Evolutionary conservation across 2,113 vertebrate species (phyloP), one percentile per base, ranked within the genome.

Genomic region (Burhinus bistriatus): DNA sequence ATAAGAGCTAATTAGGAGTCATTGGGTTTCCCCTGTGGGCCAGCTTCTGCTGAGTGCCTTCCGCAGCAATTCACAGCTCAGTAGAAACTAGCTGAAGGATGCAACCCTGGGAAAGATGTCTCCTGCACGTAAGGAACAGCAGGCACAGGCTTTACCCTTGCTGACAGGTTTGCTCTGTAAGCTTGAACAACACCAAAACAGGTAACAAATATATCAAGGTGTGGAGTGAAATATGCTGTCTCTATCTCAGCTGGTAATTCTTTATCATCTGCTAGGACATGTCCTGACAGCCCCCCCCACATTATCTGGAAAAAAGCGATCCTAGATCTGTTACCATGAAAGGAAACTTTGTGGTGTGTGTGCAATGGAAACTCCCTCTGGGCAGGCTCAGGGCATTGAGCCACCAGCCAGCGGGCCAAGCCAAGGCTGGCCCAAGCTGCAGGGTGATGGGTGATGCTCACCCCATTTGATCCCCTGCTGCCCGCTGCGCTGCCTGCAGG

Each of bases 1-100:
- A 76, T 87, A 61, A 71, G 23, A 85, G 93, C 82, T 94, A 90
- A 97, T 97, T 96, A 93, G 92, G 62, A 96, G 84, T 82, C 81
- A 59, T 6, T 23, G 27, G 4, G 1, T 70, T 90, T 91, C 40
- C 88, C 95, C 95, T 27, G 52, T 91, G 84, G 95, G 95, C 57
- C 87, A 75, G 76, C 45, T 95, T 80, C 88, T 92, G 44, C 57
- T 0, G 1, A 47, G 58, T 12, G 69, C 84, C 13, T 75, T 68
- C 68, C 58, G 12, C 44, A 61, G 92, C 68, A 22, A 15, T 6
- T 68, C 83, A 26, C 58, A 23, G 77, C 88, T 65, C 52, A 14
- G 68, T 4, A n/a, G 70, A 36, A 93, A 32, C n/a, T 12, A 21
- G 3, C 57, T 51, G 47, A 64, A 81, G 62, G 58, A 58, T 57